phyloP scores from a whole-genome alignment of 2,797 vertebrate genomes.

The Apodemus agrarius region DNA sequence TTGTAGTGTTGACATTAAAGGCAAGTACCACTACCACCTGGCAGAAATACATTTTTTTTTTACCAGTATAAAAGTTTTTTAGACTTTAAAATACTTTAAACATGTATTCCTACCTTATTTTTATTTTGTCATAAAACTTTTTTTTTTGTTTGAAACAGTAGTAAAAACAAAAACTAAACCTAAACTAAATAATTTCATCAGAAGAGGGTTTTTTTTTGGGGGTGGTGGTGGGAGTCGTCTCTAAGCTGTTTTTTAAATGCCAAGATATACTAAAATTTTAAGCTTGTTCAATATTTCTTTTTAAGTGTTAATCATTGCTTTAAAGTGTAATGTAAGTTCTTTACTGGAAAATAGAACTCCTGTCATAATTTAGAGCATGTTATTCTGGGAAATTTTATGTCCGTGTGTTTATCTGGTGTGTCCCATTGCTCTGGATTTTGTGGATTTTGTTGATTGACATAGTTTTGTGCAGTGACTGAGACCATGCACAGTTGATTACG shows the following conservation, averaged over 20 bases:
- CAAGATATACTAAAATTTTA: background rate
- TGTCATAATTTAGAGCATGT: background rate
- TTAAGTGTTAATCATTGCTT: conserved; percentile 23
- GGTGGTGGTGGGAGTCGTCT: background rate
- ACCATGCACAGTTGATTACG: background rate
- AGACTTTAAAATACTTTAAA: background rate
- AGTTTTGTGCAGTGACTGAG: background rate
- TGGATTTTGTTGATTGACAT: conserved; percentile 5
- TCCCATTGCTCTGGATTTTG: background rate
- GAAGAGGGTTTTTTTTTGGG: background rate
- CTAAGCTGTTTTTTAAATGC: background rate
- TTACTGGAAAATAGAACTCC: background rate
- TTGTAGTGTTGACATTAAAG: background rate
- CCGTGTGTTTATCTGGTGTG: background rate
- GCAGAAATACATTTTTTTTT: background rate
- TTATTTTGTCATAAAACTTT: background rate
- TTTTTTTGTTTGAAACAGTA: background rate
- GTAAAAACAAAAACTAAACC: background rate
- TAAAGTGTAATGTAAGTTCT: background rate
- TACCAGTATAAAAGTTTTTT: background rate
- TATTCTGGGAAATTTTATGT: background rate
- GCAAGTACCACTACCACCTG: background rate
- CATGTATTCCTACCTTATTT: background rate
- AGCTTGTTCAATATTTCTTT: conserved; percentile 5
- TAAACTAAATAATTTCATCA: background rate